These are phyloP conservation scores for Microctonus hyperodae DNA, from an alignment of 2,888 invertebrate species.

Conservation along the genomic window DNA sequence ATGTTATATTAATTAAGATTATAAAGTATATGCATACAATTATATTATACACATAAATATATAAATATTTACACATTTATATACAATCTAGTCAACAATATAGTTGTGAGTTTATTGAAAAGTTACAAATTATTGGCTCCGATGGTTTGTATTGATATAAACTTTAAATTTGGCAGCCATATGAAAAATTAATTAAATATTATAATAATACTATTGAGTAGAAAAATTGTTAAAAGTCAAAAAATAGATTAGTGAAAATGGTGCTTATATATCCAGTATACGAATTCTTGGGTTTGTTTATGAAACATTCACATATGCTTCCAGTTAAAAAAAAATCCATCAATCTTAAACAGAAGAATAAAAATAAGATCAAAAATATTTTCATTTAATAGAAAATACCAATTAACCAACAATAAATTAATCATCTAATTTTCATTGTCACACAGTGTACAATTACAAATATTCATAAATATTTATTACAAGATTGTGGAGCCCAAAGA, in stretches of 20 bases:
- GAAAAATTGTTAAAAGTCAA: constrained; percentile 25
- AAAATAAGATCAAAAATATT: constrained; percentile 1
- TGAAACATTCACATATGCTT: not conserved
- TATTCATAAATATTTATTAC: constrained; percentile 23
- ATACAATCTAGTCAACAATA: constrained; percentile 32
- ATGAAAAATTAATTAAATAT: constrained; percentile 20
- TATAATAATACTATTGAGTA: constrained; percentile 19
- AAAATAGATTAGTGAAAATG: constrained; percentile 8
- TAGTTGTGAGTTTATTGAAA: constrained; percentile 30
- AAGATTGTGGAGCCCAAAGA: constrained; percentile 19
- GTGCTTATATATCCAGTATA: constrained; percentile 25
- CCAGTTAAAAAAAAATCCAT: constrained; percentile 14
- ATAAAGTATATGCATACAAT: constrained; percentile 31
- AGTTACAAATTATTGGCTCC: constrained; percentile 42
- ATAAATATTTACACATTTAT: constrained; percentile 38
- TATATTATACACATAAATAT: constrained; percentile 36
- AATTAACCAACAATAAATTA: constrained; percentile 11
- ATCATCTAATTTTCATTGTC: constrained; percentile 24
- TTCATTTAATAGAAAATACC: too few relatives aligned
- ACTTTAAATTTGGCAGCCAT: constrained; percentile 45
- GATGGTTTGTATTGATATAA: constrained; percentile 56
- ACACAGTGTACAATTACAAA: constrained; percentile 4
- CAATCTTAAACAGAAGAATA: constrained; percentile 12
- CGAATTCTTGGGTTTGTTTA: constrained; percentile 3
- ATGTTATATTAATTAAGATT: not conserved